Evolutionary conservation across 2,113 vertebrate species (phyloP), one percentile per base, ranked within the genome.

Genomic region (Carassius gibelio): DNA sequence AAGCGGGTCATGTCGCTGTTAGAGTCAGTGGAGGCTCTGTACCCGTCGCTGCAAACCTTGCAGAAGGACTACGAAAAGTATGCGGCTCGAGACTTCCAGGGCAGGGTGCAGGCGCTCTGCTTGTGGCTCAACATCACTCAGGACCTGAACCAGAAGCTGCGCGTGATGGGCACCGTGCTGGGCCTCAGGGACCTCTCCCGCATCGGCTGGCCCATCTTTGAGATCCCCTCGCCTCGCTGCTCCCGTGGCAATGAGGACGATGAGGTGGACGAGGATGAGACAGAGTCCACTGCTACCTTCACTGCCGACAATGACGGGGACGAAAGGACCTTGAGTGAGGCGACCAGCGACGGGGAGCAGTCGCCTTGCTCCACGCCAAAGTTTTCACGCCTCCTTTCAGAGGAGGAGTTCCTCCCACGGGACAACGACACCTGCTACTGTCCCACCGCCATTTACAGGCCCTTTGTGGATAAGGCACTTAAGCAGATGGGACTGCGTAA

Each of bases 401-500:
- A 96, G 92, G 97, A 98, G 4, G 96, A 98, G 23, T 93, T 95
- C 3, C 36, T 92, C 2, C 94, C 94, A 0, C 48, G 34, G 95
- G 57, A 82, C 89, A 30, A 90, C 90, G 94, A 93, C 38, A 94
- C 93, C 77, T 93, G 94, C 0, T 94, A 96, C 85, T 97, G 95
- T 89, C 95, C 97, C 89, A 99, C 97, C 9, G 96, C 97, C 89
- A 99, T 99, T 91, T 99, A 99, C 91, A 95, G 98, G 45, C 98
- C 98, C 0, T 99, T 99, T 95, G 98, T 99, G 90, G 98, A 99
- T 94, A 99, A 99, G 94, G 98, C 98, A 68, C 95, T 99, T 94
- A 99, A 99, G 92, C 98, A 99, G 91, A 99, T 99, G 98, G 98
- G 98, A 71, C 94, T 99, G 75, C 95, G 98, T 81, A 99, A 99